phyloP scores from a whole-genome alignment of 2,113 vertebrate genomes.

The Strix aluco region DNA sequence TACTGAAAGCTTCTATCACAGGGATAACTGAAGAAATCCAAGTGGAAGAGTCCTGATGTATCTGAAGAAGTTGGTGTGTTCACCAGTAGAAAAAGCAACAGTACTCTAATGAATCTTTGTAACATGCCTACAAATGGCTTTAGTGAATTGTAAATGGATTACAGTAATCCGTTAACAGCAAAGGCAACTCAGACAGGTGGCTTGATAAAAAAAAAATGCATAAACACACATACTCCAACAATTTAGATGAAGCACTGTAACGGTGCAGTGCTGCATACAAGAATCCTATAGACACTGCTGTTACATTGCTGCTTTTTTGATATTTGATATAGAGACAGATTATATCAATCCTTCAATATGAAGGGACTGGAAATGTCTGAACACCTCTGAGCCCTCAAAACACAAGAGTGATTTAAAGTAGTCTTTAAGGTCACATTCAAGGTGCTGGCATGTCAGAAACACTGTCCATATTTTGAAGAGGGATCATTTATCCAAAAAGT shows the following conservation, averaged over 20 bases:
- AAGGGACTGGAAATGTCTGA: neutral
- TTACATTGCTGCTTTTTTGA: neutral
- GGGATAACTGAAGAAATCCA: neutral
- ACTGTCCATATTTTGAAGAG: neutral
- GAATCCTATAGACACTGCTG: neutral
- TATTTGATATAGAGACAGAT: neutral
- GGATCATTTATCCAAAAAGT: neutral
- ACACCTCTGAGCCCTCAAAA: neutral
- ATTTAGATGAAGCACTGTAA: neutral
- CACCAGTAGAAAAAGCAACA: neutral
- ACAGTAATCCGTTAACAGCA: neutral
- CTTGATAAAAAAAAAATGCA: neutral
- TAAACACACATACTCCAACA: rapidly evolving
- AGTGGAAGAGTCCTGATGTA: neutral
- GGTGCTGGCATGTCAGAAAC: neutral
- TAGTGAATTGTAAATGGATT: neutral
- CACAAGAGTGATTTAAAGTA: neutral
- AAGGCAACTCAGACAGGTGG: neutral
- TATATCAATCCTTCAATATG: neutral
- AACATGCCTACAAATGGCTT: neutral
- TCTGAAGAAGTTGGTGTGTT: neutral
- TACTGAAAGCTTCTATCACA: neutral
- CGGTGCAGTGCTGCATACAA: neutral
- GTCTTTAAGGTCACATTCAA: neutral
- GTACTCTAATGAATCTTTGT: neutral